A percentile compares a stretch with the other conserved stretches of the same genome.
Conservation (phyloP, 2,888 invertebrate species). For the Hyposoter didymator region DNA sequence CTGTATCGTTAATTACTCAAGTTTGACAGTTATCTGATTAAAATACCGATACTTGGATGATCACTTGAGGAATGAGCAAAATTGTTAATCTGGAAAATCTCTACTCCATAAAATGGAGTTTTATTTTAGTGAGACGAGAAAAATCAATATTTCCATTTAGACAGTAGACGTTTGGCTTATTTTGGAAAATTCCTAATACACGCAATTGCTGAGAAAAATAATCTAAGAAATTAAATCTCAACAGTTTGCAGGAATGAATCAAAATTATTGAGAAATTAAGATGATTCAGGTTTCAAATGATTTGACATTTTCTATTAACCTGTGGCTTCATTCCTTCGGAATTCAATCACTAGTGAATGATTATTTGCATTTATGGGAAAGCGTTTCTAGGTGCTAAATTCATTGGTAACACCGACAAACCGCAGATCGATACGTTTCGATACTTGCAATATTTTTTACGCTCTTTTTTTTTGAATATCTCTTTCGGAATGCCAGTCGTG, state of each 20-base stretch:
- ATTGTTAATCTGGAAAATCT: neutral
- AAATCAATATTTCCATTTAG: neutral
- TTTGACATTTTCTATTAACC: neutral
- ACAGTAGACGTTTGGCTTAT: neutral
- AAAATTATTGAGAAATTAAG: neutral
- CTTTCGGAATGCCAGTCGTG: constrained; percentile 28
- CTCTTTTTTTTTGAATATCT: constrained; percentile 35
- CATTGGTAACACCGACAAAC: constrained; percentile 20
- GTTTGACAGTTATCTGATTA: neutral
- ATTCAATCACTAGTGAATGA: constrained; percentile 45
- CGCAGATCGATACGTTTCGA: neutral
- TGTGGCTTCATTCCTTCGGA: constrained; percentile 21
- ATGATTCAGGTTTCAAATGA: neutral
- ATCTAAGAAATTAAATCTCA: neutral
- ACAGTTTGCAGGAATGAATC: neutral
- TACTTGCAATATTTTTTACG: neutral
- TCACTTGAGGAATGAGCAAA: no score
- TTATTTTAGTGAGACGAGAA: neutral
- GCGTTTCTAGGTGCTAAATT: constrained; percentile 41
- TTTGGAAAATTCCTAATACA: neutral
- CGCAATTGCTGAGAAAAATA: neutral
- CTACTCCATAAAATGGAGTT: neutral
- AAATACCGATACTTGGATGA: neutral
- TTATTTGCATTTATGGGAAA: constrained; percentile 35
- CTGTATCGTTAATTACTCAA: neutral